Base-by-base conservation (phyloP, 2,888 invertebrate genomes). In the Archips crataeganus region DNA sequence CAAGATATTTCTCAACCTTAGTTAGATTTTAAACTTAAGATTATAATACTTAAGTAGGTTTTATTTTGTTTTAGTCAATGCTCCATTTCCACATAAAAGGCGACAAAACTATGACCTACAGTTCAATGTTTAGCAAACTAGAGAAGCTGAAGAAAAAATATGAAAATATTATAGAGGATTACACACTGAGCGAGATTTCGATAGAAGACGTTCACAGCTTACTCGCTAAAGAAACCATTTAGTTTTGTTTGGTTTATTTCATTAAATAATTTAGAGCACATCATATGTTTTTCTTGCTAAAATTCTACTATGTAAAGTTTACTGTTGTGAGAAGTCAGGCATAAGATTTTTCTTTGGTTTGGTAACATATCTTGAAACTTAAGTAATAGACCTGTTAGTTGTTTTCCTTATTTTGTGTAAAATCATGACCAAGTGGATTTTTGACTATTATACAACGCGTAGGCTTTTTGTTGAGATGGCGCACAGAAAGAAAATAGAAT, bases 401-500 rank as follows among this genome's bases (percentile, higher is more conserved):
- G 39, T n/a, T 49, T 13, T 49, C 4, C 4, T 9, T n/a, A 49
- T 13, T n/a, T 49, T 10, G 13, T 49, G 6, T n/a, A 13, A 34
- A 34, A 47, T n/a, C 65, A 65, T 65, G 65, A 15, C 65, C 65
- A 15, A 49, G 49, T 34, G n/a, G 65, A 51, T 64, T 64, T 64
- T 32, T 45, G 45, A 9, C 45, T 34, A 49, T 2, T 2, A 32
- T 39, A 32, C 11, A 3, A 2, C 62, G 11, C 23, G 11, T 23
- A 45, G 62, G 42, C 23, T 62, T 5, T 49, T 54, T 54, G 9
- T 54, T 13, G 45, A 32, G 9, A 84, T 80, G 77, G 90, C 92
- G 87, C 87, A 84, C 42, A 85, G 80, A 77, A 84, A 81, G 77
- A 86, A 84, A 81, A 76, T 88, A 8, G 89, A 93, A 76, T 75